Evolutionary conservation across 2,888 invertebrate species (phyloP), one percentile per base, ranked within the genome.

Genomic region (Pandemis corylana): DNA sequence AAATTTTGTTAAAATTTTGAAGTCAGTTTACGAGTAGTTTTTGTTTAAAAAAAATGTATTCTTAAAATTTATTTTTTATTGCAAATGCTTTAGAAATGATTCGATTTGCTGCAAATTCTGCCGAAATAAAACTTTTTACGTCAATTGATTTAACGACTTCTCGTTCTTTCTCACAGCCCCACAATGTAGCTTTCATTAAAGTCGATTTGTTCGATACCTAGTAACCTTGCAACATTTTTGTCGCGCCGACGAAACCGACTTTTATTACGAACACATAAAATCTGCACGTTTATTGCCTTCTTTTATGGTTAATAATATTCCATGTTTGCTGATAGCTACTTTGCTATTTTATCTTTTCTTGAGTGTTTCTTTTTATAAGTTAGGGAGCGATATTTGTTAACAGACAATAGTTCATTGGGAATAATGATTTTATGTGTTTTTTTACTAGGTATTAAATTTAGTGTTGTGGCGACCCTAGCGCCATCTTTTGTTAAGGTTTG

Each of bases 291-390:
- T 86, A 88, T 85, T 85, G 85, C 84, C 75, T 67, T 41, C 79
- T 77, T 88, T 88, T 88, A 87, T 84, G 85, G 78, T 76, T 87
- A 87, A 89, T 90, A 90, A 89, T 89, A 89, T 88, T 87, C 85
- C 87, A 85, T 87, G 88, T 87, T 87, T 89, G 87, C 86, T 85
- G 90, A 89, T 89, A 89, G 83, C 87, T 80, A 77, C 76, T 53
- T 74, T 82, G 85, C 82, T 85, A 82, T 84, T 87, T 87, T 89
- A 87, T 87, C 84, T 83, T 78, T 83, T 84, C 85, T 83, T 79
- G 81, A 86, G 83, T 82, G 84, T 79, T 83, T 83, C 82, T 81
- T 79, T 83, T 82, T 80, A 78, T 5, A 15, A 49, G 13, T 36
- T 36, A 36, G 4, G 44, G 44, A 13, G n/a, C 51, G 51, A 65